Conservation (phyloP, 2,797 vertebrate genomes). For the Melanotaenia boesemani region DNA sequence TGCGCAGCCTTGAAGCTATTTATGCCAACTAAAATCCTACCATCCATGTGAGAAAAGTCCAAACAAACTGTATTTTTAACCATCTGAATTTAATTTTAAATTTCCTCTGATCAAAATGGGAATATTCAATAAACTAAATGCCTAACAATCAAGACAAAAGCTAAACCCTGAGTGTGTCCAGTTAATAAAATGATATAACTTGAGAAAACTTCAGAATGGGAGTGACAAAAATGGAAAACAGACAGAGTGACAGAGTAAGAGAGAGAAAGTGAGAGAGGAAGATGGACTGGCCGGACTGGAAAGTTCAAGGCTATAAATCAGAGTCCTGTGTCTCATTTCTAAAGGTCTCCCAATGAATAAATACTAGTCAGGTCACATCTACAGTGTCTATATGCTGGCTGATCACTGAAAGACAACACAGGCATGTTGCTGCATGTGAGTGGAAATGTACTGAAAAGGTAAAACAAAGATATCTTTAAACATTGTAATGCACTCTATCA, state of each 20-base stretch:
- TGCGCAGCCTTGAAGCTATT: conserved; percentile 20
- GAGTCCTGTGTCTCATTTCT: conserved; percentile 63
- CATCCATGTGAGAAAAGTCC: not conserved
- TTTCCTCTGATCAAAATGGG: not conserved
- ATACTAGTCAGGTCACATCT: conserved; percentile 69
- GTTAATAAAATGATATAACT: conserved; percentile 12
- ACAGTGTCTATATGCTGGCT: not conserved
- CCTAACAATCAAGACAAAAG: not conserved
- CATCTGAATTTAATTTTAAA: not conserved
- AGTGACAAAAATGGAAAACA: conserved; percentile 9
- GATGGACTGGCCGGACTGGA: conserved; percentile 55
- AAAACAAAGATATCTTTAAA: not conserved
- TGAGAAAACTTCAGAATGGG: conserved; percentile 20
- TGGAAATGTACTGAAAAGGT: conserved; percentile 14
- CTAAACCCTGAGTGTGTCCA: not conserved
- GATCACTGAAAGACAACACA: conserved; percentile 11
- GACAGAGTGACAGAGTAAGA: conserved; percentile 11
- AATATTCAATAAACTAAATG: not conserved
- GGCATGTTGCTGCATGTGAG: conserved; percentile 17
- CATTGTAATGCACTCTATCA: not conserved
- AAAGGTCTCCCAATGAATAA: conserved; percentile 75
- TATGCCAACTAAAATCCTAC: not conserved
- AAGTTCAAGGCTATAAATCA: conserved; percentile 76
- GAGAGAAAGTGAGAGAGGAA: conserved; percentile 21
- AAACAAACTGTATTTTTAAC: not conserved